Conservation (phyloP, 2,888 invertebrate species). For the Coecobrya sp. region DNA sequence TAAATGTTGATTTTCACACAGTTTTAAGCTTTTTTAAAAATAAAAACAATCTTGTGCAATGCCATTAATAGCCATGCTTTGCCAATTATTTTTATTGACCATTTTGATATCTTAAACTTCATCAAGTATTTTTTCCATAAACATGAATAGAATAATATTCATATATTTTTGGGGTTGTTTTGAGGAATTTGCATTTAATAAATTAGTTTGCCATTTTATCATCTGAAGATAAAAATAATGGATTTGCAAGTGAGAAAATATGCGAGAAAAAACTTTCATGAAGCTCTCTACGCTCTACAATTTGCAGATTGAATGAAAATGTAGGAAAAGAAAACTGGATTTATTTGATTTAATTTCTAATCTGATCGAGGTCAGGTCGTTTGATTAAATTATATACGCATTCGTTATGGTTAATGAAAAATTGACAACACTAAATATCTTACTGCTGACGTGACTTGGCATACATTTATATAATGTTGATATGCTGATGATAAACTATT, state of each 20-base stretch:
- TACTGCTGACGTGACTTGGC: constrained; percentile 9
- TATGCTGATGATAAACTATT: neutral
- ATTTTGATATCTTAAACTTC: neutral
- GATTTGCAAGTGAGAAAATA: constrained; percentile 18
- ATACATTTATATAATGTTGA: too few species aligned
- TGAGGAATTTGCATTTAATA: constrained; percentile 31
- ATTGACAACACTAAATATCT: neutral
- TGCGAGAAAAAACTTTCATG: constrained; percentile 3
- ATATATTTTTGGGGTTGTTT: neutral
- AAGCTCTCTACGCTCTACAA: neutral
- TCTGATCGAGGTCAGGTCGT: constrained; percentile 73
- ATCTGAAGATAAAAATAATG: neutral
- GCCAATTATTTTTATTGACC: constrained; percentile 4
- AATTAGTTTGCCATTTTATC: constrained; percentile 17
- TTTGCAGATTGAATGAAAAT: constrained; percentile 37
- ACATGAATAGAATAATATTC: neutral
- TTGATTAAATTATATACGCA: neutral
- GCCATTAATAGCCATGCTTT: constrained; percentile 19
- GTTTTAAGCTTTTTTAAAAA: too few species aligned
- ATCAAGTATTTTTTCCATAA: neutral
- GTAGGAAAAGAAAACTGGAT: constrained; percentile 69
- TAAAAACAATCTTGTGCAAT: constrained; percentile 26
- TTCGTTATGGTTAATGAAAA: constrained; percentile 13
- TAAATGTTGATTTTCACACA: constrained; percentile 90
- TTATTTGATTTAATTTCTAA: constrained; percentile 52